These are phyloP conservation scores for Microcebus griseorufus DNA, from an alignment of 2,113 vertebrate species.

Conservation along the genomic window DNA sequence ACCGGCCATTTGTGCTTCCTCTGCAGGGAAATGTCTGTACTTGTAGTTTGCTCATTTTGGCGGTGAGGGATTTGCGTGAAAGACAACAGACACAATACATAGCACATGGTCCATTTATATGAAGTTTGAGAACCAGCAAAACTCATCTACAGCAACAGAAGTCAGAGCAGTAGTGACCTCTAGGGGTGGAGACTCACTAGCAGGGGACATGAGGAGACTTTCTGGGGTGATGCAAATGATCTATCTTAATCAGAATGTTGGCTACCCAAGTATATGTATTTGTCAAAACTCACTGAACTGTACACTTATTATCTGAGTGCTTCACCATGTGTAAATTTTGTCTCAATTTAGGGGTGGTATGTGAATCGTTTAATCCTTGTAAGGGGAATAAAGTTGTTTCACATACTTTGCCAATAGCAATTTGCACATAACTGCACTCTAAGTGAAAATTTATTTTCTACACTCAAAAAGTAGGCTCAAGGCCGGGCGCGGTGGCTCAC, in stretches of 20 bases:
- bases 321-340: neutral
- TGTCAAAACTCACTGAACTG: conserved; percentile 15
- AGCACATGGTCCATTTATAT: neutral
- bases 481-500: no score
- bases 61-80: neutral
- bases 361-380: conserved; percentile 14
- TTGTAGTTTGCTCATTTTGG: neutral
- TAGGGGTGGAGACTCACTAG: neutral
- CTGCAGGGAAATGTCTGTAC: neutral
- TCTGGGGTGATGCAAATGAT: neutral
- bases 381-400: conserved; percentile 36
- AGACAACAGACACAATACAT: neutral
- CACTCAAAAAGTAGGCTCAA: neutral
- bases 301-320: neutral
- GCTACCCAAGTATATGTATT: neutral
- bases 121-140: neutral
- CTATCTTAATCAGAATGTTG: neutral
- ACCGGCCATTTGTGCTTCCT: neutral
- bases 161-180: neutral
- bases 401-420: conserved; percentile 15
- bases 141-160: neutral
- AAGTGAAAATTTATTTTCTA: conserved; percentile 46
- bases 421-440: neutral
- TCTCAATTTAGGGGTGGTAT: neutral
- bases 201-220: neutral